Base-by-base conservation (phyloP, 1,140 invertebrate species). In the Zaprionus africanus region DNA sequence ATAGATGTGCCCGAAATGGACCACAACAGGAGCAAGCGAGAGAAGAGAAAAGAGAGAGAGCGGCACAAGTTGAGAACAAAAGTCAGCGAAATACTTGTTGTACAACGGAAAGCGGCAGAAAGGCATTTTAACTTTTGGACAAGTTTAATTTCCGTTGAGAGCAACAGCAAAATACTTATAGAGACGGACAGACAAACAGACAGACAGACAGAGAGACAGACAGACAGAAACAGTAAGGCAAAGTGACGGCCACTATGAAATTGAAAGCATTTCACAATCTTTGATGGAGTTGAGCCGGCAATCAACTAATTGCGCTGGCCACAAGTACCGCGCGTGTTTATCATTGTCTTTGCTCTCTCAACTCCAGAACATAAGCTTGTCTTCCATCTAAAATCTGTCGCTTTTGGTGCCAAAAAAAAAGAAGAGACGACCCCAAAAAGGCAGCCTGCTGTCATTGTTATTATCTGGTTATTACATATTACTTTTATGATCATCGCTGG, bases 91-190 rank as follows among this genome's bases (percentile, higher is more conserved):
- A 56, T 83, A 61, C 57, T 31, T 24, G 53, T 28, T 17, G 53
- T 28, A 68, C 63, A 82, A 86, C 72, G 79, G 82, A 77, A 87
- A 88, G 64, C 77, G 80, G 77, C 78, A 88, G 74, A 81, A 83
- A 87, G 84, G 84, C 84, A 88, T 87, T 87, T 87, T 84, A 87
- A 88, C 84, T 87, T 87, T 84, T 81, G 78, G 81, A 90, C 84
- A 87, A 87, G 84, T 87, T 87, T 87, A 88, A 87, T 87, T 87
- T 87, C 85, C 85, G 84, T 90, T 76, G 68, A 87, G 74, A 80
- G 72, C 75, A 59, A 46, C 54, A 24, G 65, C 24, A 58, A 75
- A 75, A 67, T 61, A 31, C 38, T 22, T 12, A n/a, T 46, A 17
- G 41, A 17, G 0, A 15, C 11, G 17, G 15, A 56, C 28, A 11